Evolutionary conservation across 2,113 vertebrate species (phyloP).

Genomic region (Taurulus bubalis): DNA sequence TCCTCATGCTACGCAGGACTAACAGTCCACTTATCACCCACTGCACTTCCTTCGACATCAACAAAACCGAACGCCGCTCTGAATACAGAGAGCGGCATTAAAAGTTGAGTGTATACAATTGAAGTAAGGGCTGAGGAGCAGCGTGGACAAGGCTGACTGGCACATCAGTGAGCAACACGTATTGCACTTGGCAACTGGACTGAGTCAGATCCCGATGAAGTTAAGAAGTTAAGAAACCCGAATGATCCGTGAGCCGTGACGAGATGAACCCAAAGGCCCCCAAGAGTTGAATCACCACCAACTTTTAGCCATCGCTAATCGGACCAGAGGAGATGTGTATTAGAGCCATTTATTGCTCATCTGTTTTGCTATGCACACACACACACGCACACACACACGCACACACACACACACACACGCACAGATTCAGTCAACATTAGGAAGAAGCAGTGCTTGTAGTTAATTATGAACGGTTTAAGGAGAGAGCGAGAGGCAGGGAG

Average conservation of each 20-base stretch:
- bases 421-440: conserved; percentile 46
- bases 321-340: conserved; percentile 31
- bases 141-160: not conserved
- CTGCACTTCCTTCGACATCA: not conserved
- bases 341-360: conserved; percentile 31
- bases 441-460: conserved; percentile 49
- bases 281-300: conserved; percentile 18
- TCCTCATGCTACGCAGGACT: not conserved
- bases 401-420: not conserved
- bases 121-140: not conserved
- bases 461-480: conserved; percentile 53
- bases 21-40: conserved; percentile 9
- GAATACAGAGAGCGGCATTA: conserved; percentile 10
- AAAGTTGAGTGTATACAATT: conserved; percentile 8
- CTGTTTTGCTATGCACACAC: not conserved
- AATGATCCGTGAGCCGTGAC: not conserved
- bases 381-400: not conserved
- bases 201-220: conserved; percentile 20
- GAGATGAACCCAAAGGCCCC: conserved; percentile 5
- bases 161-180: not conserved
- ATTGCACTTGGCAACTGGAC: not conserved
- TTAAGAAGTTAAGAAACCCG: conserved; percentile 4
- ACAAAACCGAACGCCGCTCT: not conserved
- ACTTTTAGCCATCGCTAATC: conserved; percentile 35
- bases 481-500: conserved; percentile 16